Percentiles rank a stretch among this genome's conserved stretches.
Conservation (phyloP, 2,888 invertebrate species). For the Coelopa pilipes region DNA sequence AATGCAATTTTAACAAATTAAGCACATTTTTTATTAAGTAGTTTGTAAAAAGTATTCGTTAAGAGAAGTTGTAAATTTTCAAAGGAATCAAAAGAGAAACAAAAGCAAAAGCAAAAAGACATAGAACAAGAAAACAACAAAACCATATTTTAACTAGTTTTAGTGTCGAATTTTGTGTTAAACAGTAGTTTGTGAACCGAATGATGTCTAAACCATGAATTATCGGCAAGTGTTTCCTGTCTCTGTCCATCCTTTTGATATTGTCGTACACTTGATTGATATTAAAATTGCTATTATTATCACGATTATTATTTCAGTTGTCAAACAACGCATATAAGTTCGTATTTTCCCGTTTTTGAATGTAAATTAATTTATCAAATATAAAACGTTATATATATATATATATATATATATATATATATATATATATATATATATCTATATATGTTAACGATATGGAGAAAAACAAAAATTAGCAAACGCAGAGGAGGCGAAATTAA, state of each 20-base stretch:
- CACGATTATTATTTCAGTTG: slow-evolving; percentile 40
- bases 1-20: slow-evolving; percentile 35
- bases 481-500: slow-evolving; percentile 36
- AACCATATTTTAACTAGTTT: slow-evolving; percentile 28
- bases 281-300: slow-evolving; percentile 21
- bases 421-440: slow-evolving; percentile 29
- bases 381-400: slow-evolving; percentile 24
- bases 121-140: slow-evolving; percentile 4
- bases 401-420: too few relatives aligned
- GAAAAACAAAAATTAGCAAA: slow-evolving; percentile 38
- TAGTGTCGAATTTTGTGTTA: slow-evolving; percentile 16
- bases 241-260: too few relatives aligned
- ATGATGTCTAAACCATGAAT: too few relatives aligned
- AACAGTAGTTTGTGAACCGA: not conserved
- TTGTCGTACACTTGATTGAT: not conserved
- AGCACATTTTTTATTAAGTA: slow-evolving; percentile 18
- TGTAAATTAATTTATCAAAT: slow-evolving; percentile 51
- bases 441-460: slow-evolving; percentile 31
- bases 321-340: slow-evolving; percentile 49
- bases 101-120: slow-evolving; percentile 3
- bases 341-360: slow-evolving; percentile 47
- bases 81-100: slow-evolving; percentile 1
- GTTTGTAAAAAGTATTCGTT: slow-evolving; percentile 18
- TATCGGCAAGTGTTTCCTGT: too few relatives aligned
- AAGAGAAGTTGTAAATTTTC: not conserved